A percentile compares a stretch with the other conserved stretches of the same genome.
Conservation (phyloP, 2,797 vertebrate species). For the Rhinella marina region DNA sequence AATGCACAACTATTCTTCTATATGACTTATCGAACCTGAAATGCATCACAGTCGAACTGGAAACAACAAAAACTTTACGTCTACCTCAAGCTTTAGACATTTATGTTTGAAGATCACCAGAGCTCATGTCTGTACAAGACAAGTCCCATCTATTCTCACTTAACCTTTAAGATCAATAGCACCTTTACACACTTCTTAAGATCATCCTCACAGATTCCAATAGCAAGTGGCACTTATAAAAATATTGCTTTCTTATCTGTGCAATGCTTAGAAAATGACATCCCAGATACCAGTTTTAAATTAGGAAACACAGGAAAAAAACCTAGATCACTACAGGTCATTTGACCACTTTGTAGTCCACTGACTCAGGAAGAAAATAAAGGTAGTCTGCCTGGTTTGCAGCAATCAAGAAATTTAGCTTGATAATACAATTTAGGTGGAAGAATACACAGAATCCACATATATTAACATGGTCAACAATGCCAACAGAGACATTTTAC, state of each 20-base stretch:
- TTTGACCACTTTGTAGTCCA: slow-evolving; percentile 39
- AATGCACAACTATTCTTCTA: background rate
- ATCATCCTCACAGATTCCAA: slow-evolving; percentile 45
- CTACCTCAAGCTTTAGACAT: background rate
- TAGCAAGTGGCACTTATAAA: slow-evolving; percentile 32
- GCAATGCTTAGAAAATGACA: slow-evolving; percentile 61
- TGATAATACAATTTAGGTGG: no score
- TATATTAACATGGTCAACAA: no score
- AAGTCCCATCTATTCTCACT: slow-evolving; percentile 55
- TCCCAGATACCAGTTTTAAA: slow-evolving; percentile 44
- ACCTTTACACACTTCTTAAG: slow-evolving; percentile 45
- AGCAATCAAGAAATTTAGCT: no score
- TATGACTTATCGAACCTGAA: background rate
- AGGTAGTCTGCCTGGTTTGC: no score
- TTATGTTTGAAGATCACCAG: slow-evolving; percentile 50
- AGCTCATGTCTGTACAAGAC: slow-evolving; percentile 57
- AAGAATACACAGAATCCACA: no score
- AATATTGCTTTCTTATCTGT: slow-evolving; percentile 51
- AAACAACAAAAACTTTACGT: background rate
- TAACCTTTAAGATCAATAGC: slow-evolving; percentile 51
- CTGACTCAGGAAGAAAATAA: no score
- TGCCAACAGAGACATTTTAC: no score
- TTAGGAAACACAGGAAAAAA: slow-evolving; percentile 21
- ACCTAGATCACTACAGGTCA: slow-evolving; percentile 56
- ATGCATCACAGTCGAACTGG: background rate